Evolutionary conservation across 2,797 vertebrate species (phyloP).

Genomic region (Sternarchorhynchus goeldii): DNA sequence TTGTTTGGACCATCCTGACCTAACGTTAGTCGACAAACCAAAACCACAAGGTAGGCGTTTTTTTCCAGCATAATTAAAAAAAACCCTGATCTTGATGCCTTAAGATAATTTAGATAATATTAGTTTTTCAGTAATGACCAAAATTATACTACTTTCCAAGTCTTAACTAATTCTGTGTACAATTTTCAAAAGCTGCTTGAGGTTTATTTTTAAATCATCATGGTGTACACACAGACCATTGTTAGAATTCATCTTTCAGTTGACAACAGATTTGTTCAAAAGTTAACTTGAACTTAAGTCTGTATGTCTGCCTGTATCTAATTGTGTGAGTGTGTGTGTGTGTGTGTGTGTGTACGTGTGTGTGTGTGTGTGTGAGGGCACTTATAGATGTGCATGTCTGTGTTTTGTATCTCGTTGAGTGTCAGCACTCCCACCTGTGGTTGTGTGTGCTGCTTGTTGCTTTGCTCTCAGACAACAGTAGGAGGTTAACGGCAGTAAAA

Average conservation of each 20-base stretch:
- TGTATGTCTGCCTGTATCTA: not conserved
- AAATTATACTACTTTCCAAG: too few relatives aligned
- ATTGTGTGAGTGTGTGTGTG: constrained; percentile 42
- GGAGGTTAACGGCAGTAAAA: constrained; percentile 67
- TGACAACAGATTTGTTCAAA: not conserved
- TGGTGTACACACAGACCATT: too few relatives aligned
- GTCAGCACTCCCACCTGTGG: constrained; percentile 65
- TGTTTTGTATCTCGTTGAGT: constrained; percentile 49
- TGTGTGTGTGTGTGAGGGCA: constrained; percentile 61
- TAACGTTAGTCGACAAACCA: constrained; percentile 25
- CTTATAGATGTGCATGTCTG: constrained; percentile 2
- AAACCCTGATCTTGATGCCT: not conserved
- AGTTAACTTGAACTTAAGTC: constrained; percentile 22
- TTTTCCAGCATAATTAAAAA: constrained; percentile 27
- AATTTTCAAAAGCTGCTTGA: too few relatives aligned
- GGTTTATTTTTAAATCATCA: too few relatives aligned
- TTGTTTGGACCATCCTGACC: constrained; percentile 33
- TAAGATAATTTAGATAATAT: not conserved
- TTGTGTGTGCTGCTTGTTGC: constrained; percentile 53
- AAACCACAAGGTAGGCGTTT: constrained; percentile 44
- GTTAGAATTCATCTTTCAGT: too few relatives aligned
- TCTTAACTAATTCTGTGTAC: too few relatives aligned
- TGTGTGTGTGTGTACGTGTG: constrained; percentile 40
- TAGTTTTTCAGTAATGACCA: not conserved
- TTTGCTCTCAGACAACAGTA: constrained; percentile 62